Base-by-base conservation (phyloP, 2,113 vertebrate species). In the Pleuronectes platessa region DNA sequence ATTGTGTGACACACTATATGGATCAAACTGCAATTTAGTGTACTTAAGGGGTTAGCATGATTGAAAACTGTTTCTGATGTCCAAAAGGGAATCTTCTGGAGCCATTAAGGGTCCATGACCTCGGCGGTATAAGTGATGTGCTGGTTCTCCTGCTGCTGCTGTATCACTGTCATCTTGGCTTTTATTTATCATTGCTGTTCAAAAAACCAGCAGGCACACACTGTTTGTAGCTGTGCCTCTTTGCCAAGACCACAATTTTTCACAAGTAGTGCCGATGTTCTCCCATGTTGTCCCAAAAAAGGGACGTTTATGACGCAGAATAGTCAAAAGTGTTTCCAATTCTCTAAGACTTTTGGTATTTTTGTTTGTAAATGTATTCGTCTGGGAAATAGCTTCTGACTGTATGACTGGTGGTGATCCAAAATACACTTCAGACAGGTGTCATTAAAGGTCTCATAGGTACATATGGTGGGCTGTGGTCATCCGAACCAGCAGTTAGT, bases 1-100 rank as follows among this genome's bases (percentile, higher is more conserved):
- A 91, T 90, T 78, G 87, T 86, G 55, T 87, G 90, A 91, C 88
- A 90, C 79, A 86, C 88, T 85, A 83, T 86, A 92, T 91, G 89
- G 86, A 91, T 90, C 88, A 87, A 86, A 83, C 84, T 60, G 82
- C 81, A 86, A 87, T 88, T 90, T 88, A 92, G 82, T 89, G 88
- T 56, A 83, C 86, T 84, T 85, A 76, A 80, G 89, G 85, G 89
- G 83, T 86, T 88, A 76, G 66, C 42, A 71, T 85, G 88, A 88
- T 88, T 90, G 88, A 91, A 91, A 88, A 86, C 83, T 71, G 37
- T 68, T 85, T 88, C 78, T 82, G 82, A 84, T 84, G 76, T 88
- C 84, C 83, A 82, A 85, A 81, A 70, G 47, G 81, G 68, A 86
- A 81, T 74, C 47, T 81, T 86, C 73, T 74, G 66, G 59, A 84